A percentile compares a stretch with the other conserved stretches of the same genome.
Conservation (phyloP, 2,888 invertebrate species). For the Leptopterna dolabrata region DNA sequence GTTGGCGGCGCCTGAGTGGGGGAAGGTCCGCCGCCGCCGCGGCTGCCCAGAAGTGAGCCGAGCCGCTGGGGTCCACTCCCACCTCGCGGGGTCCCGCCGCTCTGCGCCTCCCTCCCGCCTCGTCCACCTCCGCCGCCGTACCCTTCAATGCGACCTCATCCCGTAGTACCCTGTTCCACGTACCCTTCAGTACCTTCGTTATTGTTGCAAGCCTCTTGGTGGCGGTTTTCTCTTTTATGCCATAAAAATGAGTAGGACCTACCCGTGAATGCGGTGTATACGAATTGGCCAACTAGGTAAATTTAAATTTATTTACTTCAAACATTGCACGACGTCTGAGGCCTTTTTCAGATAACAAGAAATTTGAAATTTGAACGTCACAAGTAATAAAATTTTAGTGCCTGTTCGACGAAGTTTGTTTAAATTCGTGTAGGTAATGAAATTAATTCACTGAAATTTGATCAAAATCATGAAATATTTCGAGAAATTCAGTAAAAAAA, state of each 20-base stretch:
- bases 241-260: not conserved
- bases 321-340: too few relatives aligned
- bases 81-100: slow-evolving; percentile 57
- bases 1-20: slow-evolving; percentile 59
- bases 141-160: not conserved
- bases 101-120: slow-evolving; percentile 42
- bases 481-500: too few relatives aligned
- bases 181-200: slow-evolving; percentile 13
- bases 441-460: too few relatives aligned
- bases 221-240: not conserved
- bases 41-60: slow-evolving; percentile 66
- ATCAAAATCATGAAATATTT: too few relatives aligned
- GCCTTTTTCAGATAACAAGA: too few relatives aligned
- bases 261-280: too few relatives aligned
- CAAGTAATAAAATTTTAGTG: too few relatives aligned
- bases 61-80: slow-evolving; percentile 36
- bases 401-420: too few relatives aligned
- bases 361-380: too few relatives aligned
- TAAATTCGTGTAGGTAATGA: too few relatives aligned
- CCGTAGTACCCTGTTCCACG: not conserved
- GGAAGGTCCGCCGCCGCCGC: slow-evolving; percentile 65
- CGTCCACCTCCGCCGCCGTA: slow-evolving; percentile 36
- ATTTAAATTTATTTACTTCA: too few relatives aligned
- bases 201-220: not conserved
- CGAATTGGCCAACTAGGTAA: too few relatives aligned